Percentiles rank a stretch among this genome's conserved stretches.
Evolutionary conservation across 2,797 vertebrate species (phyloP).

Genomic region (Dendrocincla tyrannina): DNA sequence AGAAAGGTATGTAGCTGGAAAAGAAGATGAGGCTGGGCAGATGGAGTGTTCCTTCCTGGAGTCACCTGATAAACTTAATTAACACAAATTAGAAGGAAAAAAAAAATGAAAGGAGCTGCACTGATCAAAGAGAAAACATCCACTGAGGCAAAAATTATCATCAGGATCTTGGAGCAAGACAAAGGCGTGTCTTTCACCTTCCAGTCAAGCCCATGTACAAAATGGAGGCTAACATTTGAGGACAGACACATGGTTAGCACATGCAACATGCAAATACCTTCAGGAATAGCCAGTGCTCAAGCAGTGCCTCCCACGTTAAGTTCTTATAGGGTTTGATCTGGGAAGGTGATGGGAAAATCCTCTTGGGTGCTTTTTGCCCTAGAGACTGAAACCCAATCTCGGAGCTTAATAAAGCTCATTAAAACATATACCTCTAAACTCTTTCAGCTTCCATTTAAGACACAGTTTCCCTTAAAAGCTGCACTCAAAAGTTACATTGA

Average conservation of each 20-base stretch:
- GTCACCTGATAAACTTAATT: background rate
- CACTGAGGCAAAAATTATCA: background rate
- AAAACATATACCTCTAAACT: background rate
- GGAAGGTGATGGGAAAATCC: background rate
- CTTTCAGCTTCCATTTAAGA: conserved; percentile 37
- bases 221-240: background rate
- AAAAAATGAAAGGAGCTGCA: background rate
- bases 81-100: background rate
- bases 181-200: background rate
- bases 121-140: background rate
- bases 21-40: background rate
- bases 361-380: background rate
- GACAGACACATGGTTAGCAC: background rate
- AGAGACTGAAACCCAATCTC: background rate
- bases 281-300: background rate
- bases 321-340: background rate
- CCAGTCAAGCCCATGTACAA: background rate
- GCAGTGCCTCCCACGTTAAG: background rate
- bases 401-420: conserved; percentile 1
- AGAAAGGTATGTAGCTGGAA: background rate
- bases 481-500: conserved; percentile 17
- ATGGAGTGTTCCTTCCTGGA: background rate
- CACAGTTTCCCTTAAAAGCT: background rate
- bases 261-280: background rate
- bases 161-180: background rate